These are phyloP conservation scores for Bimastos eiseni DNA, from an alignment of 2,888 invertebrate species.

Conservation along the genomic window DNA sequence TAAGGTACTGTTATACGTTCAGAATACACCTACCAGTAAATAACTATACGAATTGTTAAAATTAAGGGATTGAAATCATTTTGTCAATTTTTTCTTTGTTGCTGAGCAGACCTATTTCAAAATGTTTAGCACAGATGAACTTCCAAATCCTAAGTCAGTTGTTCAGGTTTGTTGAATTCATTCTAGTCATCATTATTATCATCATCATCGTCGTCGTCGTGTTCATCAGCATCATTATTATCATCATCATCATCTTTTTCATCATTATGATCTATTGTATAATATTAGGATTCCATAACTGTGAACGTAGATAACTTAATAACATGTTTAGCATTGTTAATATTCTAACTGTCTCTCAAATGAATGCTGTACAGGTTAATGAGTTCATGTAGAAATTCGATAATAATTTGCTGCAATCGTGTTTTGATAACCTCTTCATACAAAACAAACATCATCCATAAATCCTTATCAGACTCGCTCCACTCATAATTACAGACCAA, in stretches of 20 bases:
- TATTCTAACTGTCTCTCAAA: too few species aligned
- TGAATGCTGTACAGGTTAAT: too few species aligned
- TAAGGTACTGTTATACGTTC: not conserved
- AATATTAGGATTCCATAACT: too few species aligned
- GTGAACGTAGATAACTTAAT: too few species aligned
- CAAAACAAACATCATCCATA: too few species aligned
- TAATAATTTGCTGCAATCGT: too few species aligned
- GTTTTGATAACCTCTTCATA: too few species aligned
- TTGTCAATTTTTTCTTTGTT: not conserved
- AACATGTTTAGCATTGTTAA: too few species aligned
- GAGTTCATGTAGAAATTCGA: too few species aligned
- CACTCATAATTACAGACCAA: too few species aligned
- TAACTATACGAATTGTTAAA: not conserved
- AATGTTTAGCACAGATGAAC: conserved; percentile 93
- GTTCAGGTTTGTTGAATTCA: conserved; percentile 71
- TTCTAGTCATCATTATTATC: conserved; percentile 16
- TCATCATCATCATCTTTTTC: conserved; percentile 25
- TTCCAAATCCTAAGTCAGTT: conserved; percentile 99
- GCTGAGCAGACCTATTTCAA: conserved; percentile 79
- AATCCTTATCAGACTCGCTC: too few species aligned
- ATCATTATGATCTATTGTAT: not conserved
- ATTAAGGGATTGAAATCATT: not conserved
- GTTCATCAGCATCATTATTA: conserved; percentile 20
- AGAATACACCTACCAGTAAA: not conserved
- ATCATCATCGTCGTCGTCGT: conserved; percentile 4